Conservation (phyloP, 2,113 vertebrate genomes). For the Tyto alba region DNA sequence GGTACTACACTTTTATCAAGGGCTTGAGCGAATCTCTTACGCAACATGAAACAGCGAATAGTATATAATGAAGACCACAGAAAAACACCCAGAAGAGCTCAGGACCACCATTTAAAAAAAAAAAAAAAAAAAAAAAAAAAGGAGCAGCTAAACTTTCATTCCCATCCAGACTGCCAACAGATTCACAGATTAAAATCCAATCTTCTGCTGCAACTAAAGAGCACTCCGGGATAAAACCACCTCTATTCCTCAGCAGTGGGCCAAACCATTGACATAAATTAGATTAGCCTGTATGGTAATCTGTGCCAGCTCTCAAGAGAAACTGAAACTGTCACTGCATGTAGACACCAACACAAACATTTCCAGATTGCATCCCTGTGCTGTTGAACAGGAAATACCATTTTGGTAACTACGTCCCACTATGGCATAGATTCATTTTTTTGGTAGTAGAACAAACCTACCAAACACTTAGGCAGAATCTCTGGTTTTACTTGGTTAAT, state of each 20-base stretch:
- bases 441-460: neutral
- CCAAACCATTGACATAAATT: neutral
- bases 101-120: neutral
- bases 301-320: neutral
- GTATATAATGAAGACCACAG: neutral
- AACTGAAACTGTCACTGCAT: fast-evolving
- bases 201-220: neutral
- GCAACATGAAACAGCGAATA: neutral
- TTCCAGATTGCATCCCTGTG: neutral
- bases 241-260: neutral
- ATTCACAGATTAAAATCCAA: neutral
- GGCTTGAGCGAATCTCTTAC: neutral
- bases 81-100: neutral
- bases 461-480: neutral
- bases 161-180: neutral
- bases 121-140: neutral
- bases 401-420: neutral
- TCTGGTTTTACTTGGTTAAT: neutral
- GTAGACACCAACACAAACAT: neutral
- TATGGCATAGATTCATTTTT: neutral
- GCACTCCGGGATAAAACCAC: neutral
- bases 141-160: neutral
- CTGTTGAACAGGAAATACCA: neutral
- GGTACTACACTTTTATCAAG: neutral
- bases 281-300: neutral